These are phyloP conservation scores for Serilophus lunatus DNA, from an alignment of 2,113 vertebrate species.

Conservation along the genomic window DNA sequence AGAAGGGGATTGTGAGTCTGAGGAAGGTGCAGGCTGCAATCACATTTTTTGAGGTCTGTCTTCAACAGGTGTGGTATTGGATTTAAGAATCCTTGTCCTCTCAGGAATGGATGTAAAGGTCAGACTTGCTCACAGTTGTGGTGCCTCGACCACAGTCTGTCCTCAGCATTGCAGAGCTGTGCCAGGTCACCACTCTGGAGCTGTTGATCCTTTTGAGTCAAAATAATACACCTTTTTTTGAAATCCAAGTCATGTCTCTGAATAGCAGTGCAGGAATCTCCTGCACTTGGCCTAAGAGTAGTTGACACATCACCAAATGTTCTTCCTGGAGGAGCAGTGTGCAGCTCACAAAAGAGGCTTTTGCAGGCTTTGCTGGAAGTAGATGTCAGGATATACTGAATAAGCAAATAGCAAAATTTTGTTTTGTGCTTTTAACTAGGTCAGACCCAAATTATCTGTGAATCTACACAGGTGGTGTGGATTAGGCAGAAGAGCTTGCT, in stretches of 20 bases:
- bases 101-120: not conserved
- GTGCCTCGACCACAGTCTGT: not conserved
- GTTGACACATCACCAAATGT: not conserved
- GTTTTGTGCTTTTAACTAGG: slow-evolving; percentile 30
- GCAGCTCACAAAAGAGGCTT: not conserved
- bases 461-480: slow-evolving; percentile 17
- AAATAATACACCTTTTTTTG: not conserved
- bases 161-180: too few relatives aligned
- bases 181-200: not conserved
- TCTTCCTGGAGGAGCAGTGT: not conserved
- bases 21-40: not conserved
- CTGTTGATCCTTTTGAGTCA: not conserved
- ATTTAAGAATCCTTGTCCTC: not conserved
- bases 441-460: slow-evolving; percentile 24
- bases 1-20: not conserved
- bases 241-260: not conserved
- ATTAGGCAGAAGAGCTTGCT: slow-evolving; percentile 34
- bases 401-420: slow-evolving; percentile 15
- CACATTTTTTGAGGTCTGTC: not conserved
- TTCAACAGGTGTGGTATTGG: not conserved
- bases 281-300: not conserved
- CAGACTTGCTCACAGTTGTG: not conserved
- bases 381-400: not conserved
- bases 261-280: not conserved
- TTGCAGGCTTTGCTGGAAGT: not conserved